Evolutionary conservation across 2,888 invertebrate species (phyloP), one percentile per base, ranked within the genome.

Genomic region (Autographa gamma): DNA sequence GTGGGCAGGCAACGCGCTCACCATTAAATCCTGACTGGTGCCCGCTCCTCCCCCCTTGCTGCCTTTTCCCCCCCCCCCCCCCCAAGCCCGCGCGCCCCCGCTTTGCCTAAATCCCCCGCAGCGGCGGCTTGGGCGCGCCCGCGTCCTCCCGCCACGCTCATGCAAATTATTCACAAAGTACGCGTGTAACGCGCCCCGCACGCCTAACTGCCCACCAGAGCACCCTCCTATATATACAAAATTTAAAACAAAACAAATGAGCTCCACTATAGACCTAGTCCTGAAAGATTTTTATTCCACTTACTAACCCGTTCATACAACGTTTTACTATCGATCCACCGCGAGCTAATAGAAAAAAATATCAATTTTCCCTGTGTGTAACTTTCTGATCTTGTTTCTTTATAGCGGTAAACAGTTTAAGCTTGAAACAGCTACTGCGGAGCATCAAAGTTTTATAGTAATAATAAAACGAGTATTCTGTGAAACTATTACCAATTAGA

Each of bases 151-250:
- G 66, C 72, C 80, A 79, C 84, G 83, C 82, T 85, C 89, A 87
- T 90, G 91, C 90, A 92, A 93, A 93, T 93, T 92, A 92, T 92
- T 92, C 90, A 91, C 89, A 89, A 90, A 90, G 90, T 88, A 88
- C 88, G 88, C 89, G 88, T 90, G 89, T 89, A 89, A 81, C 88
- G 86, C 87, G 85, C 85, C 80, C 87, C 85, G 82, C 86, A 86
- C 86, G 87, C 85, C 89, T 88, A 88, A 90, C 90, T 90, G 90
- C 81, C 83, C 81, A 89, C 91, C 89, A 88, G 84, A 85, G 83
- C 80, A 82, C 85, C 79, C 83, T 82, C 83, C 82, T 83, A 81
- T 85, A 85, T 85, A 83, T 84, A 85, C 85, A 83, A 83, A 81
- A 83, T 85, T 78, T 86, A 83, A 81, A 85, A 84, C 82, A 80